Conservation (phyloP, 2,797 vertebrate genomes). For the Phalloptychus januarius region DNA sequence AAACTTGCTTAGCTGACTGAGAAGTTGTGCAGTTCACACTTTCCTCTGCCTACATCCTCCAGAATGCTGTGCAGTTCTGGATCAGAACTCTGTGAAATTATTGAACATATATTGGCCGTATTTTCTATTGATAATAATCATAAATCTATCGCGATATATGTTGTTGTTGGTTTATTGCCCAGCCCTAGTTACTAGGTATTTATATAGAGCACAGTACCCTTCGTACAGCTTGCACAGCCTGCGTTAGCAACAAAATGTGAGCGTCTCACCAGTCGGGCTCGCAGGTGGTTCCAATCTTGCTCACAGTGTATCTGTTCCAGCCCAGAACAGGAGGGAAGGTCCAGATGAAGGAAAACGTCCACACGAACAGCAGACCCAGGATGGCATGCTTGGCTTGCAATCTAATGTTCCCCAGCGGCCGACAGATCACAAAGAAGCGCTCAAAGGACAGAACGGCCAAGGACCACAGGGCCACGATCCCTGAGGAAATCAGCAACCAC, state of each 20-base stretch:
- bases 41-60: too few relatives aligned
- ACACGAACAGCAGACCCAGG: conserved; percentile 87
- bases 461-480: conserved; percentile 92
- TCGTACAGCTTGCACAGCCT: neutral
- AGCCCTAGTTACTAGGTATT: neutral
- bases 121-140: too few relatives aligned
- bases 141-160: too few relatives aligned
- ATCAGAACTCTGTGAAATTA: too few relatives aligned
- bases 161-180: too few relatives aligned
- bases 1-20: too few relatives aligned
- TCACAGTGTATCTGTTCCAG: conserved; percentile 92
- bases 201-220: neutral
- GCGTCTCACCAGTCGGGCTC: conserved; percentile 91
- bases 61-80: too few relatives aligned
- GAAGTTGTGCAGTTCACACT: too few relatives aligned
- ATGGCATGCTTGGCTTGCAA: conserved; percentile 82
- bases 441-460: conserved; percentile 90
- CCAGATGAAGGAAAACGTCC: conserved; percentile 91
- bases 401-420: conserved; percentile 80
- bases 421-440: conserved; percentile 87
- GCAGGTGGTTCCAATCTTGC: conserved; percentile 93
- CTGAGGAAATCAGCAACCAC: conserved; percentile 64
- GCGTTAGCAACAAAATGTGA: neutral
- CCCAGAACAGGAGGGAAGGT: conserved; percentile 89
- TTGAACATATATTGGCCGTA: too few relatives aligned